A percentile compares a stretch with the other conserved stretches of the same genome.
Conservation (phyloP, 1,140 invertebrate genomes). For the Pseudomyrmex cubaensis region DNA sequence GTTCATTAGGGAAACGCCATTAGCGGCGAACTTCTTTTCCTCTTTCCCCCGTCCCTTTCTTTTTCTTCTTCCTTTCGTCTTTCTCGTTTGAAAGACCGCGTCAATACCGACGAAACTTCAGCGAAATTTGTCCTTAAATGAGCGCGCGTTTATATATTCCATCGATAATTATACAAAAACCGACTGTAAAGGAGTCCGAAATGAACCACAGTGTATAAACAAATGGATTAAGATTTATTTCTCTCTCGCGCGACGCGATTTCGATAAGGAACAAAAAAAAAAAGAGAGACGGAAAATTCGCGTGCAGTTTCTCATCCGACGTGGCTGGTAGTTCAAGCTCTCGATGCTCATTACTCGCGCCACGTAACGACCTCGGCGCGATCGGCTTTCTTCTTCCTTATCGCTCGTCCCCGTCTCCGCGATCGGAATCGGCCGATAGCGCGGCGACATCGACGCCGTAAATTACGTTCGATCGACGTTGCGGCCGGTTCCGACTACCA, state of each 20-base stretch:
- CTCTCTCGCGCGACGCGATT: too few relatives aligned
- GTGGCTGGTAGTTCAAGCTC: constrained; percentile 2
- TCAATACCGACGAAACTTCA: constrained; percentile 26
- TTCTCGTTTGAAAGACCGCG: constrained; percentile 45
- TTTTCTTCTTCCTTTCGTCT: constrained; percentile 39
- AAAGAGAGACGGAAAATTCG: constrained; percentile 25
- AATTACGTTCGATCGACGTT: constrained; percentile 51
- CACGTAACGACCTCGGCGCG: constrained; percentile 51
- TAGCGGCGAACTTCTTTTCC: constrained; percentile 75
- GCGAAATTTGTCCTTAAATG: constrained; percentile 20
- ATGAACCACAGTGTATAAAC: too few relatives aligned
- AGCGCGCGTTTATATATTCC: not conserved
- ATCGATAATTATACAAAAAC: constrained; percentile 35
- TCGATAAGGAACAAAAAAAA: too few relatives aligned
- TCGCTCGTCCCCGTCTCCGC: constrained; percentile 7
- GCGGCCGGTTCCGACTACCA: constrained; percentile 27
- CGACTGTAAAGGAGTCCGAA: not conserved
- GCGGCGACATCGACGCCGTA: constrained; percentile 53
- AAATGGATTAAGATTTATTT: too few relatives aligned
- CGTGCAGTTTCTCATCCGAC: not conserved
- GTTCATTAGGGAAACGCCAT: constrained; percentile 82
- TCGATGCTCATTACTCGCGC: constrained; percentile 51
- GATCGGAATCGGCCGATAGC: constrained; percentile 54
- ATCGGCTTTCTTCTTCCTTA: constrained; percentile 17
- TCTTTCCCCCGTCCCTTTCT: constrained; percentile 44